These are phyloP conservation scores for Syngnathus rostellatus DNA, from an alignment of 2,797 vertebrate species.

Conservation along the genomic window DNA sequence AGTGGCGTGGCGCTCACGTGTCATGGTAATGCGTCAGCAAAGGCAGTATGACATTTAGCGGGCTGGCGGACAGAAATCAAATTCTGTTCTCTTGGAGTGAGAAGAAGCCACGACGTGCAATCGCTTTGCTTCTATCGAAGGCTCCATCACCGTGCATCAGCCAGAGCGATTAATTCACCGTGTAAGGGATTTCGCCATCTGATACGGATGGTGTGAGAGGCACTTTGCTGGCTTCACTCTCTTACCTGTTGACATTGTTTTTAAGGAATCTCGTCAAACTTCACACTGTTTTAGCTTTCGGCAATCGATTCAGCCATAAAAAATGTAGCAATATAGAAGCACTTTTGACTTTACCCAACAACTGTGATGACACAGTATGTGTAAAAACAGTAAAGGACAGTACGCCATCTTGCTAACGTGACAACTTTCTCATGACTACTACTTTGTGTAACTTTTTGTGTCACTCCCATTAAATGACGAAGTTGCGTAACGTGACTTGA, in stretches of 20 bases:
- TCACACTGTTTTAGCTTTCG: not conserved
- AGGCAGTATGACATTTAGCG: constrained; percentile 24
- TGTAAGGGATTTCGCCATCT: constrained; percentile 41
- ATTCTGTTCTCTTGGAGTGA: constrained; percentile 23
- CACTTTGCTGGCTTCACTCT: constrained; percentile 12
- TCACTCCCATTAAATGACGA: too few relatives aligned
- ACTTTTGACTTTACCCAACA: too few relatives aligned
- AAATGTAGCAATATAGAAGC: not conserved
- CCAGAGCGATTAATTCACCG: constrained; percentile 46
- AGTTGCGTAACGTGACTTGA: too few relatives aligned
- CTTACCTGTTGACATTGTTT: constrained; percentile 19
- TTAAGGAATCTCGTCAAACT: not conserved
- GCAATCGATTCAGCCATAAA: not conserved
- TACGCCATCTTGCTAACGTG: too few relatives aligned
- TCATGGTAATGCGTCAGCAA: constrained; percentile 18
- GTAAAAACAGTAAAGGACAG: too few relatives aligned
- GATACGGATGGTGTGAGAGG: constrained; percentile 34
- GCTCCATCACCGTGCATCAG: constrained; percentile 41
- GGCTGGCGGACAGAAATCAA: constrained; percentile 49
- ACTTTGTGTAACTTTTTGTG: too few relatives aligned
- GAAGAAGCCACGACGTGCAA: constrained; percentile 36
- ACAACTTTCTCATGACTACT: too few relatives aligned
- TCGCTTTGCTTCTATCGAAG: constrained; percentile 49
- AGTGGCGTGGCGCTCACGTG: constrained; percentile 45
- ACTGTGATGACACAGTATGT: too few relatives aligned